Evolutionary conservation across 2,797 vertebrate species (phyloP), one percentile per base, ranked within the genome.

Genomic region (Cyclopterus lumpus): DNA sequence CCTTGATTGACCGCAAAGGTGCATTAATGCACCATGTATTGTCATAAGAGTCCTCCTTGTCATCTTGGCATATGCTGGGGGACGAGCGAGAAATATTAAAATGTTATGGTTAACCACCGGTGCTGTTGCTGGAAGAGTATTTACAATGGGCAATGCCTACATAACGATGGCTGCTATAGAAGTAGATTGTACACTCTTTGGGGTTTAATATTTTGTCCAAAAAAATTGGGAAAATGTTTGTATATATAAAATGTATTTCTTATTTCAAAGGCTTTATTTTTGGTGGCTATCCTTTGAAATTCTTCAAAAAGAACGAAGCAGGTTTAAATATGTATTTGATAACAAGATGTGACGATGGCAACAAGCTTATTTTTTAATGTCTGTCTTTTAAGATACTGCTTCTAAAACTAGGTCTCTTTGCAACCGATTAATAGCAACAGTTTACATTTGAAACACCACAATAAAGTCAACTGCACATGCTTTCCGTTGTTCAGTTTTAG

Each of bases 1-100:
- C 74, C 63, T 69, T 78, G 65, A 73, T 46, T 69, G 58, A 82
- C 53, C 26, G 24, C 28, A 59, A 58, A 65, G 38, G 61, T 40
- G 18, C 20, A 48, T 51, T 30, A 66, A 66, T 69, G 24, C n/a
- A 42, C 28, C 8, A 22, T n/a, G 49, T 59, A 66, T 30, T 72
- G 67, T 34, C 42, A 53, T 15, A 8, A 5, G 28, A 44, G 26
- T 61, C 64, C 38, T 67, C 26, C 54, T 51, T 72, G 12, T 73
- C 16, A 63, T 46, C 9, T 34, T 54, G 44, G 67, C 30, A 32
- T n/a, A 6, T 3, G 14, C 28, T 59, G 51, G n/a, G 62, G 67
- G 51, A 72, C 5, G 11, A 38, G 54, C 1, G 1, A 54, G 20
- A 61, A 34, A 55, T 30, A 12, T 58, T 10, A 40, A 60, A 70